phyloP scores from a whole-genome alignment of 2,888 invertebrate species.

The Tupiocoris notatus region DNA sequence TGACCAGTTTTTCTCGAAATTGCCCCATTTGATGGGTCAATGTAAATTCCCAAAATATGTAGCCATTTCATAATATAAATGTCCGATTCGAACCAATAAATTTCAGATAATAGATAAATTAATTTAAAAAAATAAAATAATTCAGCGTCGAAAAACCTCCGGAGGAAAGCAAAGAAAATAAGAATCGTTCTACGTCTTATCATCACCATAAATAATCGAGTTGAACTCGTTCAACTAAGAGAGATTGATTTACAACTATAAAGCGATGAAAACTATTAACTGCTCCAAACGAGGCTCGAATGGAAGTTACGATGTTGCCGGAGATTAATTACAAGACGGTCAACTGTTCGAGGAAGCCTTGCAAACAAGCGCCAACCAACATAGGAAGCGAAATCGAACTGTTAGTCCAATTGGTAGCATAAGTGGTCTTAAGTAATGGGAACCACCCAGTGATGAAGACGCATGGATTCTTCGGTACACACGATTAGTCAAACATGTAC shows the following conservation, averaged over 20 bases:
- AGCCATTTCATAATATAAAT: too few relatives aligned
- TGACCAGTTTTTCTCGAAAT: too few relatives aligned
- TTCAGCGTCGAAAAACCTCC: too few relatives aligned
- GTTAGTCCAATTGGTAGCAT: neutral
- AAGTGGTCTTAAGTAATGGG: neutral
- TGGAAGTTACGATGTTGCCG: neutral
- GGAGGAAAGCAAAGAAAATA: too few relatives aligned
- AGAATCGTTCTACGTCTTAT: too few relatives aligned
- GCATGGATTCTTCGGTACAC: too few relatives aligned
- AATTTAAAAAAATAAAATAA: too few relatives aligned
- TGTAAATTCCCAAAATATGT: too few relatives aligned
- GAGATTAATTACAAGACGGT: neutral
- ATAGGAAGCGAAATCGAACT: neutral
- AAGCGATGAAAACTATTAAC: neutral
- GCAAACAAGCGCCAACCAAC: neutral
- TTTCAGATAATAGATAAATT: too few relatives aligned
- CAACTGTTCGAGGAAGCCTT: neutral
- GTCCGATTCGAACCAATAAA: too few relatives aligned
- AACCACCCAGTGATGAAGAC: neutral
- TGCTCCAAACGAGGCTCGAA: neutral
- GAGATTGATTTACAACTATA: neutral
- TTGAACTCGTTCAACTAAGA: neutral
- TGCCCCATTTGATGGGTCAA: too few relatives aligned
- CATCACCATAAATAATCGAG: neutral
- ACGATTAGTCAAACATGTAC: too few relatives aligned